phyloP scores from a whole-genome alignment of 2,888 invertebrate genomes.

The Meta bourneti region DNA sequence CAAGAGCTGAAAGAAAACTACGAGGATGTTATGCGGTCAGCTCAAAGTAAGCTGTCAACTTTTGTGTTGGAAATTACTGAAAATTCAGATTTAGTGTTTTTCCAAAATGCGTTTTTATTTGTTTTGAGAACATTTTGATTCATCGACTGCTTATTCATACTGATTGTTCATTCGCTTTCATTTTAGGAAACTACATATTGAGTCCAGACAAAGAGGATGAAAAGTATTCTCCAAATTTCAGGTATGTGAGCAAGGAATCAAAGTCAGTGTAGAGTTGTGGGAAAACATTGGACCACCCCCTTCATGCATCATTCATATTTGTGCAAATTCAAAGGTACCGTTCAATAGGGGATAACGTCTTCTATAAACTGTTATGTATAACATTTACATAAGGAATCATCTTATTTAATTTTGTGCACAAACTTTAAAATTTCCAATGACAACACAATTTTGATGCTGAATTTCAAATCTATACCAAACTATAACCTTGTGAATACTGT shows the following conservation, averaged over 20 bases:
- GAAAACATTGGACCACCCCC: too few species aligned
- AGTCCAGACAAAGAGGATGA: not conserved
- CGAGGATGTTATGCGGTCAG: constrained; percentile 49
- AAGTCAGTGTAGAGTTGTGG: too few species aligned
- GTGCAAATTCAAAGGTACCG: too few species aligned
- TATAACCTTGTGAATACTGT: too few species aligned
- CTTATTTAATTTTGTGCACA: too few species aligned
- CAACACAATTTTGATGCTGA: too few species aligned
- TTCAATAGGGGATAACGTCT: too few species aligned
- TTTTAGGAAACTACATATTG: constrained; percentile 20
- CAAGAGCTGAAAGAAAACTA: constrained; percentile 48
- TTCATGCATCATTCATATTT: too few species aligned
- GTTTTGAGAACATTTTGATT: not conserved
- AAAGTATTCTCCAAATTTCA: not conserved
- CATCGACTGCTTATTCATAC: not conserved
- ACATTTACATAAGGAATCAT: too few species aligned
- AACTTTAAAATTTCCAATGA: too few species aligned
- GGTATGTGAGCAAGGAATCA: not conserved
- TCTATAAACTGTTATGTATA: too few species aligned
- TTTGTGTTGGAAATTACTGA: not conserved
- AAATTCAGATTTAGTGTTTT: not conserved
- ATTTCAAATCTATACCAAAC: too few species aligned
- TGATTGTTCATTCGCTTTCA: not conserved
- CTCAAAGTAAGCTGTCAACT: constrained; percentile 31
- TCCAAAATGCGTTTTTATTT: not conserved